phyloP scores from a whole-genome alignment of 2,888 invertebrate genomes.

The Drosophila multiciliata region DNA sequence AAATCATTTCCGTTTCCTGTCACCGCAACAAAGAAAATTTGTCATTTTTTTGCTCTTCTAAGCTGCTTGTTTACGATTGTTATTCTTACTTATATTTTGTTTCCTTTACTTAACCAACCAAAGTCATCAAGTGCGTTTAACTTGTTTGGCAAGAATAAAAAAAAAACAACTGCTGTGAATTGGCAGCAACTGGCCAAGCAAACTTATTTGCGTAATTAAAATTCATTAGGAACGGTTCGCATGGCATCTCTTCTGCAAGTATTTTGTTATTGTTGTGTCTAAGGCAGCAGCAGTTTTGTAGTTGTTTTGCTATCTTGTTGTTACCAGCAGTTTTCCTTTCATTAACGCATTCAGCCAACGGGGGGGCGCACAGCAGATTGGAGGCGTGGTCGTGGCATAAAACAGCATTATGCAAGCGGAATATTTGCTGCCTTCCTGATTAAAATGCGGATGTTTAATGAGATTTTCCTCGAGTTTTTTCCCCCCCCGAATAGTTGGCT shows the following conservation, averaged over 20 bases:
- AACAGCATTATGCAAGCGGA: constrained; percentile 20
- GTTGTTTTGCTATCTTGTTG: constrained; percentile 14
- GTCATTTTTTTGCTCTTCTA: not conserved
- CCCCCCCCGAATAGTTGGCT: not conserved
- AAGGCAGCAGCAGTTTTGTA: constrained; percentile 5
- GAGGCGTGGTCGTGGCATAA: not conserved
- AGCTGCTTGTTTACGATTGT: constrained; percentile 17
- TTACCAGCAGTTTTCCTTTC: constrained; percentile 14
- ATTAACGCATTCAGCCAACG: constrained; percentile 38
- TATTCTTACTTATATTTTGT: not conserved
- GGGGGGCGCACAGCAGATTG: not conserved
- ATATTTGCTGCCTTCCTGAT: constrained; percentile 7
- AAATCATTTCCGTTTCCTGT: constrained; percentile 58
- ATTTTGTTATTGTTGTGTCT: constrained; percentile 20
- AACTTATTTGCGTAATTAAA: constrained; percentile 68
- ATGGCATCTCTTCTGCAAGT: not conserved
- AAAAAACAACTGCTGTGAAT: constrained; percentile 11
- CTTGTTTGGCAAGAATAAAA: constrained; percentile 12
- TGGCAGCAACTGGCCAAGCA: constrained; percentile 33
- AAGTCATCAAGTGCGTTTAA: constrained; percentile 10
- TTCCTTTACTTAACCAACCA: not conserved
- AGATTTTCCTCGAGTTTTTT: not conserved
- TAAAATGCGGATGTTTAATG: constrained; percentile 13
- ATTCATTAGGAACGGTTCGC: constrained; percentile 59
- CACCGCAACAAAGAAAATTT: constrained; percentile 26